Conservation (phyloP, 2,888 invertebrate species). For the Cryptocephalus moraei region DNA sequence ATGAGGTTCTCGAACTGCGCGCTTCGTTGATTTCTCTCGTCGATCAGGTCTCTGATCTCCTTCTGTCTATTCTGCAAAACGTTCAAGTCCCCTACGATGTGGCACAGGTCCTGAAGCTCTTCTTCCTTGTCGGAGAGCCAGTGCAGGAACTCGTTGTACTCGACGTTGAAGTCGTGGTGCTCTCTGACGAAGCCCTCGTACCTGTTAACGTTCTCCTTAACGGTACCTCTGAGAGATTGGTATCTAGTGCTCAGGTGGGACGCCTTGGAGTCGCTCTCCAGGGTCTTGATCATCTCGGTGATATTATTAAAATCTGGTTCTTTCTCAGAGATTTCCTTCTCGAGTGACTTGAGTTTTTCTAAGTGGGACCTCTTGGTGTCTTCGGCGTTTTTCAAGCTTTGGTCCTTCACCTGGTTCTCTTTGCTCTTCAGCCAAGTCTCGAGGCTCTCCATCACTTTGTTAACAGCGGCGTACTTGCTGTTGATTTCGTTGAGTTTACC, state of each 20-base stretch:
- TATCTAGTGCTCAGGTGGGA: slow-evolving; percentile 73
- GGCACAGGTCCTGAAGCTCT: slow-evolving; percentile 66
- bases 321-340: slow-evolving; percentile 59
- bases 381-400: slow-evolving; percentile 75
- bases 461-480: slow-evolving; percentile 73
- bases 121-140: slow-evolving; percentile 66
- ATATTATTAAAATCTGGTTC: slow-evolving; percentile 57
- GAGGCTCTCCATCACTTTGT: slow-evolving; percentile 63
- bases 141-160: slow-evolving; percentile 60
- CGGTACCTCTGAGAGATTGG: slow-evolving; percentile 68
- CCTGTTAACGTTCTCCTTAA: slow-evolving; percentile 72
- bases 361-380: slow-evolving; percentile 73
- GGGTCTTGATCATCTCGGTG: slow-evolving; percentile 56
- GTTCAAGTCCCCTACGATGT: slow-evolving; percentile 76
- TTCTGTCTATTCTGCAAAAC: slow-evolving; percentile 75
- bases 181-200: slow-evolving; percentile 81
- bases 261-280: slow-evolving; percentile 66
- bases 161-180: slow-evolving; percentile 69
- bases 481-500: slow-evolving; percentile 65
- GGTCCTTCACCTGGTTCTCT: slow-evolving; percentile 79
- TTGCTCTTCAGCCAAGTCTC: slow-evolving; percentile 79
- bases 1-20: slow-evolving; percentile 74
- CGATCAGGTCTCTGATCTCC: slow-evolving; percentile 68
- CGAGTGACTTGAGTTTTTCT: slow-evolving; percentile 61
- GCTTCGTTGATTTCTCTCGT: slow-evolving; percentile 65